A percentile compares a stretch with the other conserved stretches of the same genome.
Evolutionary conservation across 2,797 vertebrate species (phyloP).

Genomic region (Oreonectes daqikongensis): DNA sequence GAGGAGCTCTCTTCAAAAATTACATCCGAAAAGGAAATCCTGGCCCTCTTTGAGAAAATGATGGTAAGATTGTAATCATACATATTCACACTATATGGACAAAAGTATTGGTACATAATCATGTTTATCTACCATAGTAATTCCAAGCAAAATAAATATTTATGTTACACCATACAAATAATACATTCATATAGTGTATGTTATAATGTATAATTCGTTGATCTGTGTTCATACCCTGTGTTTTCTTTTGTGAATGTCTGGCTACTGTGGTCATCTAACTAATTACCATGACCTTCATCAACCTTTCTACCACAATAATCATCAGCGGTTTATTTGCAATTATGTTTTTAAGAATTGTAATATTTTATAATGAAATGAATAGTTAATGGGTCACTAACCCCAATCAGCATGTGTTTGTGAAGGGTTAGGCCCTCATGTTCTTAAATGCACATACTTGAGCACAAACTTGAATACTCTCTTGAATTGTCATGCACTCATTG

Average conservation of each 20-base stretch:
- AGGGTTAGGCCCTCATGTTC: not conserved
- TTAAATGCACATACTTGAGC: not conserved
- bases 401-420: constrained; percentile 29
- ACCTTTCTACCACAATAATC: constrained; percentile 33
- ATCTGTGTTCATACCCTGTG: too few relatives aligned
- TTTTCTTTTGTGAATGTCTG: too few relatives aligned
- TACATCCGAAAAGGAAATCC: constrained; percentile 87
- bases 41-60: constrained; percentile 97
- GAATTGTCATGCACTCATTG: not conserved
- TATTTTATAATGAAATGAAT: constrained; percentile 23
- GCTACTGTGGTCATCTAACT: too few relatives aligned
- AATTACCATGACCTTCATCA: too few relatives aligned
- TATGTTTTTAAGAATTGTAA: constrained; percentile 32
- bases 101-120: too few relatives aligned
- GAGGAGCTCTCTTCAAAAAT: constrained; percentile 82
- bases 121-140: too few relatives aligned
- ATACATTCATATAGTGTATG: too few relatives aligned
- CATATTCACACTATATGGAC: too few relatives aligned
- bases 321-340: too few relatives aligned
- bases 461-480: not conserved
- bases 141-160: too few relatives aligned
- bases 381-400: constrained; percentile 27
- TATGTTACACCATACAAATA: too few relatives aligned
- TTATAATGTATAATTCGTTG: too few relatives aligned
- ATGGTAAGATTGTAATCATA: constrained; percentile 81